Conservation (phyloP, 2,888 invertebrate species). For the Didymodactylos carnosus region DNA sequence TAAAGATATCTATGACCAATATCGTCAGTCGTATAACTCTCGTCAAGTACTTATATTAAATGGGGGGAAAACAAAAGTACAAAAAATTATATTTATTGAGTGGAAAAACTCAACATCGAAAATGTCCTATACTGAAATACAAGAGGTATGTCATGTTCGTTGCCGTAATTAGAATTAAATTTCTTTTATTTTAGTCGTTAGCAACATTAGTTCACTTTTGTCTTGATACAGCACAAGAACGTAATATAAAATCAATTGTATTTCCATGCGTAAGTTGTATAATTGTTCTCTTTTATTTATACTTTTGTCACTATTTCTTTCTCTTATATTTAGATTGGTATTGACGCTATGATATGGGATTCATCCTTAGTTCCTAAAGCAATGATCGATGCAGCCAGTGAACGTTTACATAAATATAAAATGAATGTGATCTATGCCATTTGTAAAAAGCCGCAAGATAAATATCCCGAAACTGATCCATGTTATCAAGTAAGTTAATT, state of each 20-base stretch:
- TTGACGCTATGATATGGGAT: neutral
- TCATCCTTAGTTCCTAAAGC: neutral
- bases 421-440: neutral
- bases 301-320: neutral
- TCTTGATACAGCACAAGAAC: neutral
- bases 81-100: neutral
- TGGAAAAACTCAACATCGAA: too few species aligned
- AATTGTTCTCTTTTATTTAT: neutral
- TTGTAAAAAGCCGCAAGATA: neutral
- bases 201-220: neutral
- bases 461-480: neutral
- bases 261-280: neutral
- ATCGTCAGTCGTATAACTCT: neutral
- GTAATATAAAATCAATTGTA: neutral
- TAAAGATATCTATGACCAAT: neutral
- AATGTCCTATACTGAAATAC: too few species aligned
- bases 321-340: neutral
- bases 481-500: neutral
- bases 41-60: neutral
- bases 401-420: neutral
- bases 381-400: neutral
- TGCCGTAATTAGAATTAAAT: too few species aligned
- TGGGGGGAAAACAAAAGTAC: neutral
- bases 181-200: neutral
- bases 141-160: too few species aligned